Evolutionary conservation across 2,113 vertebrate genomes (phyloP).

Genomic region (Crotalus viridis): DNA sequence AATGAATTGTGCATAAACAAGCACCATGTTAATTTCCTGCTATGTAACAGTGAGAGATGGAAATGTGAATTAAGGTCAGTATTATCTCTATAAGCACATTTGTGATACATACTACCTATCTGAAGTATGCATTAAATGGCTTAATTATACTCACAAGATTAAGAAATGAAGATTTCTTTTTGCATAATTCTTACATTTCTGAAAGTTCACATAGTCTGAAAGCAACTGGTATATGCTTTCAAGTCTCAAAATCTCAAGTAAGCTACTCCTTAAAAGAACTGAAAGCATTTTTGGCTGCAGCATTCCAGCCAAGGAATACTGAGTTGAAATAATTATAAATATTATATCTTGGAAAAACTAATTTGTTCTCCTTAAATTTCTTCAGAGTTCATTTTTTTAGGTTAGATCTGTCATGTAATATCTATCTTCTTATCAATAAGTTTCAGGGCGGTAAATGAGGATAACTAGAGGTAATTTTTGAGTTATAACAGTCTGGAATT

Average conservation of each 20-base stretch:
- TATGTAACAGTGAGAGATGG: neutral
- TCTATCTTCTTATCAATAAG: neutral
- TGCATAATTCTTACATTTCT: neutral
- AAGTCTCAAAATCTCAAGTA: neutral
- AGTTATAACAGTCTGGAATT: neutral
- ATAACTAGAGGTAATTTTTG: neutral
- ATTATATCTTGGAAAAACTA: neutral
- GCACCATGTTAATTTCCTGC: neutral
- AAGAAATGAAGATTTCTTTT: neutral
- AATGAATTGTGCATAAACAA: neutral
- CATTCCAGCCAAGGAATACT: neutral
- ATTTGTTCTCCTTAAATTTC: neutral
- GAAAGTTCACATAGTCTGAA: neutral
- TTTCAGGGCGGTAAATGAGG: neutral
- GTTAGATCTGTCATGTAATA: neutral
- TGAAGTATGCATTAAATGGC: neutral
- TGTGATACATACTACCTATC: too few relatives aligned
- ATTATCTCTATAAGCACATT: constrained; percentile 1
- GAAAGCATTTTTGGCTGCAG: neutral
- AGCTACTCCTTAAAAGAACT: neutral
- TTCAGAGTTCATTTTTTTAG: neutral
- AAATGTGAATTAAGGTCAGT: neutral
- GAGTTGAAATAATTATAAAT: neutral
- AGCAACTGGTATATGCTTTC: neutral
- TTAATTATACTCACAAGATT: neutral